Evolutionary conservation across 2,797 vertebrate genomes (phyloP).

Genomic region (Sebastiscus albofasciatus): DNA sequence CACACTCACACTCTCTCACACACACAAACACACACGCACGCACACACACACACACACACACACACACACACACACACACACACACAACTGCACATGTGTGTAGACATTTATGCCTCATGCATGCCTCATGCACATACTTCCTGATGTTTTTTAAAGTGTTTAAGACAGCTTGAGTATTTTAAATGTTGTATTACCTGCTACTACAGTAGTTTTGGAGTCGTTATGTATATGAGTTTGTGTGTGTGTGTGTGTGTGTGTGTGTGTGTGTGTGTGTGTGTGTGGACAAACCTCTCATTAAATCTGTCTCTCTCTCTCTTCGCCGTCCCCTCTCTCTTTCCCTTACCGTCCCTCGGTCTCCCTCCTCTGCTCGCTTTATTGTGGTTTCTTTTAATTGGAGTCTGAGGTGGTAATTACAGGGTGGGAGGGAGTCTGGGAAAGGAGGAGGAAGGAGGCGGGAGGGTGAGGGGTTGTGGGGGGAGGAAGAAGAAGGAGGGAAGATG

Average conservation of each 20-base stretch:
- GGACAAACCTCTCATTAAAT: conserved; percentile 66
- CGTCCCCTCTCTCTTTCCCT: conserved; percentile 31
- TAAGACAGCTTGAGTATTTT: neutral
- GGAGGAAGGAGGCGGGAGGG: conserved; percentile 4
- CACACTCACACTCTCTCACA: neutral
- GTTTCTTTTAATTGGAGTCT: conserved; percentile 78
- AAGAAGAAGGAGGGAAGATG: neutral
- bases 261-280: neutral
- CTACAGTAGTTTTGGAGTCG: neutral
- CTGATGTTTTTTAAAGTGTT: neutral
- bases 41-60: too few species aligned
- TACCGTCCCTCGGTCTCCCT: conserved; percentile 31
- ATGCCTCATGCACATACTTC: neutral
- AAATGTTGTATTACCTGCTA: neutral
- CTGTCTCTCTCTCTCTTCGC: neutral
- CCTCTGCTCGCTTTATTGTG: conserved; percentile 65
- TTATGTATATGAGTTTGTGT: neutral
- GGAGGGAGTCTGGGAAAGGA: conserved; percentile 41
- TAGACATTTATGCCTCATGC: neutral
- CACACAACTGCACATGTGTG: neutral
- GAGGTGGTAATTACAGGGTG: conserved; percentile 76
- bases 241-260: neutral
- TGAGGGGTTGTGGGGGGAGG: neutral
- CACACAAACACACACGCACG: too few species aligned
- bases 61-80: neutral